Evolutionary conservation across 1,140 invertebrate species (phyloP), one percentile per base, ranked within the genome.

Genomic region (Pararge aegeria): DNA sequence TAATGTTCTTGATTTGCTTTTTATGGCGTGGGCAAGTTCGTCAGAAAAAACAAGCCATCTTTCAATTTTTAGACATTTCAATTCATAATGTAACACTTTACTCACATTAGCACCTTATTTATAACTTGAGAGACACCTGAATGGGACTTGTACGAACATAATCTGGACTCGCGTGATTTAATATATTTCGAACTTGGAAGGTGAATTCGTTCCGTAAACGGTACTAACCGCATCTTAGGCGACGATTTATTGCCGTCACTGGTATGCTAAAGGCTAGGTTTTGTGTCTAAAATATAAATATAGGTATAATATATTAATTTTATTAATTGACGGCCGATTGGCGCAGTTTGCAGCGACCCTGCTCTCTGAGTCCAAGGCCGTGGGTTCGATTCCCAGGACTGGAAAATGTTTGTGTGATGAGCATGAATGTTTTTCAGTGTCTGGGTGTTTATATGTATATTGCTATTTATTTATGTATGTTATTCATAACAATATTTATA

Each of bases 261-360:
- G 56, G 67, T 66, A 66, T 69, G 59, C 57, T 56, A 56, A 54
- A 63, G 57, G 44, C 57, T 65, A 61, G 37, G 54, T 65, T 68
- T 55, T 63, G 55, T 48, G 40, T 20, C 37, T 57, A 38, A 63
- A 66, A 65, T 56, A 65, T 40, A 0, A 10, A 15, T 12, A 49
- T 49, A 44, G 40, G 13, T 40, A 40, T 16, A n/a, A 5, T 5
- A 5, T 37, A 24, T 24, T 2, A 4, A 24, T 24, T 24, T 24
- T 24, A 24, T 2, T 24, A 4, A 24, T 2, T 4, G 7, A 24
- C 24, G n/a, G 24, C 24, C 24, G 24, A 24, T 24, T 24, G 24
- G 7, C 24, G 24, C n/a, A n/a, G n/a, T n/a, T n/a, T n/a, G n/a
- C n/a, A n/a, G n/a, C n/a, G n/a, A n/a, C n/a, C n/a, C n/a, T n/a